These are phyloP conservation scores for Pelusios castaneus DNA, from an alignment of 2,113 vertebrate species.

Conservation along the genomic window DNA sequence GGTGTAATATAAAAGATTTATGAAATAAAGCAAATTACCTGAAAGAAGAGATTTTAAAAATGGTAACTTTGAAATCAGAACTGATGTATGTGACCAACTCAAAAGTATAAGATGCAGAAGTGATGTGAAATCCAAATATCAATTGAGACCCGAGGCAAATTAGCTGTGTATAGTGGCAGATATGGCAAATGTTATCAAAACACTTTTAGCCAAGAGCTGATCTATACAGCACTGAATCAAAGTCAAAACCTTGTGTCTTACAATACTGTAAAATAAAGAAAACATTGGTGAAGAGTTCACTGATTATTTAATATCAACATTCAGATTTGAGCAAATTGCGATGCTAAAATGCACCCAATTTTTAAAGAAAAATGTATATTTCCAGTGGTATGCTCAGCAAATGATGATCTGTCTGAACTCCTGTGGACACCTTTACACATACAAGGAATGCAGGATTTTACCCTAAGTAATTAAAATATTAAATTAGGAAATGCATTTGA, in stretches of 20 bases:
- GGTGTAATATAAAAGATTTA: not conserved
- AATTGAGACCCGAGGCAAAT: slow-evolving; percentile 1
- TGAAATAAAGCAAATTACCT: not conserved
- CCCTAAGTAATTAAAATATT: not conserved
- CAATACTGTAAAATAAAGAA: not conserved
- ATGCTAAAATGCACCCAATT: not conserved
- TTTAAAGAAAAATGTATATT: not conserved
- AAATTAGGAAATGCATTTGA: accelerated
- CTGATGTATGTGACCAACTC: not conserved
- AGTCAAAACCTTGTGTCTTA: not conserved
- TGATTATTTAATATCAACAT: not conserved
- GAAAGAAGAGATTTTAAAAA: not conserved
- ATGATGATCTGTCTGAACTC: not conserved
- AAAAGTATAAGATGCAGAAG: not conserved
- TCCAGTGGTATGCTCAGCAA: not conserved
- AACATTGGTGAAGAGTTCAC: not conserved
- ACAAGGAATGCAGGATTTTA: not conserved
- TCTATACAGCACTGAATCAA: not conserved
- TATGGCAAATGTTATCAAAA: not conserved
- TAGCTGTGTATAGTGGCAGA: not conserved
- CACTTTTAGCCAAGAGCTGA: not conserved
- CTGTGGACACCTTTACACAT: not conserved
- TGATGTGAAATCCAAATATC: not conserved
- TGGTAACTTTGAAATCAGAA: not conserved
- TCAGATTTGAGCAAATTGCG: not conserved